A percentile compares a stretch with the other conserved stretches of the same genome.
These are phyloP conservation scores for Tridacna crocea DNA, from an alignment of 2,888 invertebrate genomes.

Conservation along the genomic window DNA sequence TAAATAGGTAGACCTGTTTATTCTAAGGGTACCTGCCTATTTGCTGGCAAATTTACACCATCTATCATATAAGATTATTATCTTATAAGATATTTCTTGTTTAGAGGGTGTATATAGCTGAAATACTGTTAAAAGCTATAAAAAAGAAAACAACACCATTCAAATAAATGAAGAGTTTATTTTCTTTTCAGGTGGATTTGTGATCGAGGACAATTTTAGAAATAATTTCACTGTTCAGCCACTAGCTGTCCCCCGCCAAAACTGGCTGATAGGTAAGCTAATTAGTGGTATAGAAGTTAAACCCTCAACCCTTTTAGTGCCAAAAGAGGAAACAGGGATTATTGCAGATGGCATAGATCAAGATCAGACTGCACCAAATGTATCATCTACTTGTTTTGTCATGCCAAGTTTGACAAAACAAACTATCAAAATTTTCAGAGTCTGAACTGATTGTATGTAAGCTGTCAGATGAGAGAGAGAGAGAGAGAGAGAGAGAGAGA, in stretches of 20 bases:
- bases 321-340: neutral
- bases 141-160: neutral
- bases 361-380: neutral
- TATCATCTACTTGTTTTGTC: no score
- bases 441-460: no score
- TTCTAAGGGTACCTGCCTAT: no score
- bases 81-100: no score
- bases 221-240: conserved; percentile 60
- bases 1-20: no score
- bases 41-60: no score
- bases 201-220: conserved; percentile 59
- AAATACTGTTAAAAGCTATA: neutral
- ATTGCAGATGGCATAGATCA: neutral
- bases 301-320: no score
- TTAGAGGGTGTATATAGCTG: neutral
- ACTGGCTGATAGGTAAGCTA: conserved; percentile 59
- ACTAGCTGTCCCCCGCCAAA: conserved; percentile 39
- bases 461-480: no score
- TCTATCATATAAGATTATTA: no score
- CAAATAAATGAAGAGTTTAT: neutral
- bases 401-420: no score
- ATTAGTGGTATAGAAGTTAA: neutral
- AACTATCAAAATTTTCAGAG: no score
- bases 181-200: conserved; percentile 61
- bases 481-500: no score